phyloP scores from a whole-genome alignment of 2,888 invertebrate genomes.

The Elysia crispata region DNA sequence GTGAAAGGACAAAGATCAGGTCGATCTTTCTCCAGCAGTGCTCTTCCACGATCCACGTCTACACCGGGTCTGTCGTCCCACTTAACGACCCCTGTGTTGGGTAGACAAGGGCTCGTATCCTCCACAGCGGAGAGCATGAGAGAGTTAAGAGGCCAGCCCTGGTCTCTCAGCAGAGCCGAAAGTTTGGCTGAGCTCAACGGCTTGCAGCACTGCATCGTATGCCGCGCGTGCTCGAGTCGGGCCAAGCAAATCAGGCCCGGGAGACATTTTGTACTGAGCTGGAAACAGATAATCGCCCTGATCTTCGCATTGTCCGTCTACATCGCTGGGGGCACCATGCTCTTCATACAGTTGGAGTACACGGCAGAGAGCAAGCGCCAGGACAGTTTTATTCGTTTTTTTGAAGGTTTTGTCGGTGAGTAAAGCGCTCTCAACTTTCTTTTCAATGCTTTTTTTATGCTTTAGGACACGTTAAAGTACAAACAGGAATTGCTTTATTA shows the following conservation, averaged over 20 bases:
- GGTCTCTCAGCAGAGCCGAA: neutral
- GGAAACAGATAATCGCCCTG: neutral
- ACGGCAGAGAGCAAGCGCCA: neutral
- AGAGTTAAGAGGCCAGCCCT: neutral
- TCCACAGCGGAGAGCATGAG: too few relatives aligned
- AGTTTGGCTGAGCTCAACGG: neutral
- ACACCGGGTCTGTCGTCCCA: too few relatives aligned
- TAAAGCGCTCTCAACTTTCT: too few relatives aligned
- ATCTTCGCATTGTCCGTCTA: neutral
- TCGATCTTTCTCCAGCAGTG: too few relatives aligned
- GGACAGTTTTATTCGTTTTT: neutral
- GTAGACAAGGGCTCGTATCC: too few relatives aligned
- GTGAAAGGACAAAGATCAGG: too few relatives aligned
- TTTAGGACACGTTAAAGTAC: too few relatives aligned
- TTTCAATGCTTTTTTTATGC: too few relatives aligned
- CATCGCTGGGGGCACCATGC: neutral
- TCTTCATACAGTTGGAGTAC: neutral
- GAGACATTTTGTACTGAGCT: neutral
- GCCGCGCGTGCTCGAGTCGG: neutral
- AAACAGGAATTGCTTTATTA: too few relatives aligned
- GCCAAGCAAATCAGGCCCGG: conserved; percentile 1
- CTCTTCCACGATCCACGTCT: too few relatives aligned
- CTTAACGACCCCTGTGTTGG: too few relatives aligned
- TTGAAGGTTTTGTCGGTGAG: neutral
- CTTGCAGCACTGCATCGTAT: conserved; percentile 2